Conservation (phyloP, 2,888 invertebrate species). For the Eristalis tenax region DNA sequence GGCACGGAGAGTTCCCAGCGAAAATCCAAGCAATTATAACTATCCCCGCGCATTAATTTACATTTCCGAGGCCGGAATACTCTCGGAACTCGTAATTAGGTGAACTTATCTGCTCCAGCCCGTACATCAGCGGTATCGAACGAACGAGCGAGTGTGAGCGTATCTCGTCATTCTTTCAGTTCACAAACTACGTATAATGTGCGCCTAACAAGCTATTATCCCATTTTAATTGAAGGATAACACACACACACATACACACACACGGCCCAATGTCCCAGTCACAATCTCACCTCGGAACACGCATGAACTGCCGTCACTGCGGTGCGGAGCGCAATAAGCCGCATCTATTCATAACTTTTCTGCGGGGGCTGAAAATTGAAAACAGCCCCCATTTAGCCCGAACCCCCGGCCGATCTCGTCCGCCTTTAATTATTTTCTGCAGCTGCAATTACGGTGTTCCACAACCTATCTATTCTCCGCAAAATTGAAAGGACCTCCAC, state of each 20-base stretch:
- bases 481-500: slow-evolving; percentile 65
- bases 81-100: not conserved
- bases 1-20: not conserved
- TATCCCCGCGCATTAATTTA: not conserved
- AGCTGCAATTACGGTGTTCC: slow-evolving; percentile 68
- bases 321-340: slow-evolving; percentile 25
- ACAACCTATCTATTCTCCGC: slow-evolving; percentile 65
- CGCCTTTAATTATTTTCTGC: slow-evolving; percentile 70
- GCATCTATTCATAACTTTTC: slow-evolving; percentile 61
- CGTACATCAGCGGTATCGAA: not conserved
- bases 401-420: slow-evolving; percentile 1
- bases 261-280: slow-evolving; percentile 26
- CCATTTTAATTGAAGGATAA: slow-evolving; percentile 57
- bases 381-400: slow-evolving; percentile 31
- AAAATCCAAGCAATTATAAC: not conserved
- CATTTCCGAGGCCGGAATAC: not conserved
- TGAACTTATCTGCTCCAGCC: not conserved
- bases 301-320: slow-evolving; percentile 19
- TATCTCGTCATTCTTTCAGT: not conserved
- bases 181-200: not conserved
- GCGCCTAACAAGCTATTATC: slow-evolving; percentile 50
- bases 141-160: not conserved
- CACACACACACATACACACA: not conserved
- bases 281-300: slow-evolving; percentile 50
- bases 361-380: slow-evolving; percentile 37